Evolutionary conservation across 1,140 invertebrate species (phyloP).

Genomic region (Araneus ventricosus): DNA sequence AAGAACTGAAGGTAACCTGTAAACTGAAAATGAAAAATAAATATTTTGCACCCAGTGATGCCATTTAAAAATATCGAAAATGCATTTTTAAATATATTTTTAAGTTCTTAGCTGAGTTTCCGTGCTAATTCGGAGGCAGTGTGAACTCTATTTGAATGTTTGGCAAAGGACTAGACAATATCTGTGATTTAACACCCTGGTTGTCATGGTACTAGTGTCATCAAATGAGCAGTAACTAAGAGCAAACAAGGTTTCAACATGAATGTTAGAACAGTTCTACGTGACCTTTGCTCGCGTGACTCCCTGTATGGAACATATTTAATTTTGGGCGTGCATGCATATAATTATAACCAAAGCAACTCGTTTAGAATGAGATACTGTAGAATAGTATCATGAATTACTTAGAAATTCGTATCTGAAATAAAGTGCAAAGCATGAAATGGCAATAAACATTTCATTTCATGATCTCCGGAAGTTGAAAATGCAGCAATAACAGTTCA

Average conservation of each 20-base stretch:
- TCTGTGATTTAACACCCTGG: slow-evolving; percentile 4
- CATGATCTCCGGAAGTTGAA: too few relatives aligned
- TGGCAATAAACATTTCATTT: too few relatives aligned
- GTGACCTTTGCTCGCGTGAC: slow-evolving; percentile 2
- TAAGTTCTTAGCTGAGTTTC: background rate
- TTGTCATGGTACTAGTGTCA: slow-evolving; percentile 41
- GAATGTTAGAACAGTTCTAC: background rate
- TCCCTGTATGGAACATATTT: background rate
- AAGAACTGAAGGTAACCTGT: background rate
- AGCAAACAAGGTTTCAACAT: slow-evolving; percentile 8
- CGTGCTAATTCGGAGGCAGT: background rate
- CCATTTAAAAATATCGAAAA: background rate
- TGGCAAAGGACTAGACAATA: background rate
- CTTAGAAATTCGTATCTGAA: background rate
- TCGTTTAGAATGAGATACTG: background rate
- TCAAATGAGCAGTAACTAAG: slow-evolving; percentile 48
- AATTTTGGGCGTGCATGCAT: background rate
- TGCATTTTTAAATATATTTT: background rate
- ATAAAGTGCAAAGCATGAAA: background rate
- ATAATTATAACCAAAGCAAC: background rate
- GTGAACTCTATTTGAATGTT: background rate
- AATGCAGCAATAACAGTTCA: too few relatives aligned
- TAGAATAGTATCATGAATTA: background rate
- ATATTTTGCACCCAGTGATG: background rate
- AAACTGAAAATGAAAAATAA: background rate